Conservation (phyloP, 2,113 vertebrate genomes). For the Charadrius vociferus region DNA sequence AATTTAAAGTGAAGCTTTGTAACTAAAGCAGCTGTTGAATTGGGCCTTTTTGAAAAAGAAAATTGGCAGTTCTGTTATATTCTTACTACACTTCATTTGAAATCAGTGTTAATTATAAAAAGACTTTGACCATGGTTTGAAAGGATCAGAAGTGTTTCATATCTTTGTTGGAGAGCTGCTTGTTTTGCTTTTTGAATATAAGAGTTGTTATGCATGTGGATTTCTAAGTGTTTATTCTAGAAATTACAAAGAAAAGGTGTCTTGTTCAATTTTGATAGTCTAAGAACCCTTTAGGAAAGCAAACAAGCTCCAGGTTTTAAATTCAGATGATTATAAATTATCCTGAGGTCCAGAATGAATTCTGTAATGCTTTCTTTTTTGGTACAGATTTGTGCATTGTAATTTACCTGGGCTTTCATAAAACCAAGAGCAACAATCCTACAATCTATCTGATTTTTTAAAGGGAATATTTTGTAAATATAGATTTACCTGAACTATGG, state of each 20-base stretch:
- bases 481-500: neutral
- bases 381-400: neutral
- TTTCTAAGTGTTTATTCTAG: slow-evolving; percentile 74
- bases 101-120: neutral
- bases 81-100: neutral
- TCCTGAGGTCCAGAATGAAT: neutral
- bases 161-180: slow-evolving; percentile 60
- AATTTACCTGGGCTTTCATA: neutral
- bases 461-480: neutral
- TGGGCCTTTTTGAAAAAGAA: neutral
- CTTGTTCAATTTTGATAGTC: neutral
- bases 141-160: slow-evolving; percentile 69
- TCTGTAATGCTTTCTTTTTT: neutral
- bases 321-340: neutral
- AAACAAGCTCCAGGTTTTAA: neutral
- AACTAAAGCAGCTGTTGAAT: neutral
- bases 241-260: neutral
- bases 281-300: neutral
- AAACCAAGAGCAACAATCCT: neutral
- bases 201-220: slow-evolving; percentile 55
- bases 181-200: slow-evolving; percentile 66
- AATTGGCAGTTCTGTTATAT: neutral
- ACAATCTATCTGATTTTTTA: neutral
- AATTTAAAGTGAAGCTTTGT: slow-evolving; percentile 20
- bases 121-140: slow-evolving; percentile 73